Conservation (phyloP, 92 coral and sea anemone species). For the Porites lobata region DNA sequence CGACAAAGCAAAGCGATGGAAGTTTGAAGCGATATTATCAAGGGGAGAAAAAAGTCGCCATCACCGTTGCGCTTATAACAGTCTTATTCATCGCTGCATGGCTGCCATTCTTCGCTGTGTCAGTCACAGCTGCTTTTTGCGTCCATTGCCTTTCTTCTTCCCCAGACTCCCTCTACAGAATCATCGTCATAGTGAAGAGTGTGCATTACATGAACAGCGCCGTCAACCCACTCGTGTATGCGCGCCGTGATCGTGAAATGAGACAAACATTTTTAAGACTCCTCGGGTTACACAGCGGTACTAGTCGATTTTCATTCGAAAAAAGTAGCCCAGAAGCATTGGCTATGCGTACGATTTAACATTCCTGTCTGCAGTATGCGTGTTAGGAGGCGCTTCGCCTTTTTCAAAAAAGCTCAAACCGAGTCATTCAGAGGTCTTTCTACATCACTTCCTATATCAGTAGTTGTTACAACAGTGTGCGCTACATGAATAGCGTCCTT, state of each 20-base stretch:
- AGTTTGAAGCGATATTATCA: conserved; percentile 47
- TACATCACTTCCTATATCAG: too few species aligned
- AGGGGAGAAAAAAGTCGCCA: conserved; percentile 68
- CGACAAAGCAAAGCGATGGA: neutral
- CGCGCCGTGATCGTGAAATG: conserved; percentile 83
- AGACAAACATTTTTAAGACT: conserved; percentile 71
- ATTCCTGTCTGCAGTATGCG: too few species aligned
- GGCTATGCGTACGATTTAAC: neutral
- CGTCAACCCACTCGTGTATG: conserved; percentile 87
- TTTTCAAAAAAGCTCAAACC: too few species aligned
- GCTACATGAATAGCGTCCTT: too few species aligned
- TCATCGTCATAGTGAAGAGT: conserved; percentile 83
- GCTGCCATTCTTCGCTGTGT: conserved; percentile 83
- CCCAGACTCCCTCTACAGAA: conserved; percentile 12
- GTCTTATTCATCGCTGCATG: conserved; percentile 70
- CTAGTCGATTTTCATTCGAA: neutral
- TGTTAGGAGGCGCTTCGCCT: too few species aligned
- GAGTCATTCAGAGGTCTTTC: too few species aligned
- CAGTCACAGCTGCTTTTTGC: conserved; percentile 58
- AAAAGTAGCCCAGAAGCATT: neutral
- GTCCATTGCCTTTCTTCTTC: conserved; percentile 31
- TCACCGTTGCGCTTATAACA: conserved; percentile 64
- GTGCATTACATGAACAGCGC: conserved; percentile 93
- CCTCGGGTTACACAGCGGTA: conserved; percentile 29
- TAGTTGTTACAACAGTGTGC: too few species aligned